Conservation (phyloP, 2,888 invertebrate genomes). For the Drepana falcataria region DNA sequence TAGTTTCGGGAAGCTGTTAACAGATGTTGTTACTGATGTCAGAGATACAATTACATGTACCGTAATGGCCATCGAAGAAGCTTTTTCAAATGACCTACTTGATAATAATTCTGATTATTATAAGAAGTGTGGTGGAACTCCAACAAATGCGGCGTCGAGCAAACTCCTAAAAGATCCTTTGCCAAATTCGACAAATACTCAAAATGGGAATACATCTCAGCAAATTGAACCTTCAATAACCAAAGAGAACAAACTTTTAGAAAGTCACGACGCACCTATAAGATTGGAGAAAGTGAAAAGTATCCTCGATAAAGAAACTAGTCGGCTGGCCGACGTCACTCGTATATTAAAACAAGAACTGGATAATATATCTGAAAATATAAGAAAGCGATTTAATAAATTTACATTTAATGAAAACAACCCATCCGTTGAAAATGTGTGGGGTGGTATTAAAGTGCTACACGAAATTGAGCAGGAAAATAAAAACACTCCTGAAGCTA, state of each 20-base stretch:
- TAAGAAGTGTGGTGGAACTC: background rate
- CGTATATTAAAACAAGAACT: constrained; percentile 40
- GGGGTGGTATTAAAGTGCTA: constrained; percentile 39
- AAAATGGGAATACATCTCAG: background rate
- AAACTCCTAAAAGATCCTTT: background rate
- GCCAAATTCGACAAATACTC: background rate
- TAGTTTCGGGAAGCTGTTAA: constrained; percentile 52
- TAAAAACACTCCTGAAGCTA: constrained; percentile 32
- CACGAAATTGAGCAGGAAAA: constrained; percentile 36
- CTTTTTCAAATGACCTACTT: constrained; percentile 26
- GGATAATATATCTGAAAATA: constrained; percentile 37
- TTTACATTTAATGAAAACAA: constrained; percentile 19
- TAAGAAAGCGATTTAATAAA: constrained; percentile 29
- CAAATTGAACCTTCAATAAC: background rate
- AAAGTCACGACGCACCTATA: constrained; percentile 17
- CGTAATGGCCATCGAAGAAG: constrained; percentile 52
- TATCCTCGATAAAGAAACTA: constrained; percentile 35
- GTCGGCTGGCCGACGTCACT: constrained; percentile 40
- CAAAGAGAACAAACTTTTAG: constrained; percentile 24
- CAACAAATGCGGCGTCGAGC: background rate
- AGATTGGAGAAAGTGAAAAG: constrained; percentile 28
- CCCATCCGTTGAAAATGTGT: constrained; percentile 34
- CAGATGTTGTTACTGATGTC: constrained; percentile 54
- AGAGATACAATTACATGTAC: constrained; percentile 58
- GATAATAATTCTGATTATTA: constrained; percentile 14